These are phyloP conservation scores for Pandemis heparana DNA, from an alignment of 2,888 invertebrate species.

Conservation along the genomic window DNA sequence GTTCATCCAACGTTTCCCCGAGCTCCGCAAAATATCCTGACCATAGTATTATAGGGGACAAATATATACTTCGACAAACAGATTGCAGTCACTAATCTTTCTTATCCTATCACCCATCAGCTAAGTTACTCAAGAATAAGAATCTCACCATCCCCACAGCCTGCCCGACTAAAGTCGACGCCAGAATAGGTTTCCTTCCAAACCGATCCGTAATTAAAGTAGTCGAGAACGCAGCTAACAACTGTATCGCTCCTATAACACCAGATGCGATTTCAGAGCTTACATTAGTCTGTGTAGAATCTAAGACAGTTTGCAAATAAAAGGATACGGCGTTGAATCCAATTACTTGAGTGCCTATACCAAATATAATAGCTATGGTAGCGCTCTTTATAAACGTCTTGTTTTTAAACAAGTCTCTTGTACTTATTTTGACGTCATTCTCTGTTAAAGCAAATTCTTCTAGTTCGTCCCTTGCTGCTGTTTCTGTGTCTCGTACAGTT, in stretches of 20 bases:
- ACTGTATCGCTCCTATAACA: conserved; percentile 51
- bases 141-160: conserved; percentile 59
- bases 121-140: background rate
- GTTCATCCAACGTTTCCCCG: too few species aligned
- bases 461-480: conserved; percentile 43
- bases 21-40: too few species aligned
- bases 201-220: conserved; percentile 54
- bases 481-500: conserved; percentile 41
- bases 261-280: conserved; percentile 51
- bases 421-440: conserved; percentile 40
- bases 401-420: conserved; percentile 47
- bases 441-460: conserved; percentile 41
- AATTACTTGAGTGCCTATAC: conserved; percentile 42
- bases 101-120: too few species aligned
- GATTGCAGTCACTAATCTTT: too few species aligned
- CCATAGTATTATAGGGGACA: too few species aligned
- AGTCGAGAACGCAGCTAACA: conserved; percentile 49
- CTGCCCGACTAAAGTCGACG: conserved; percentile 52
- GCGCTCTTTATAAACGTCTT: conserved; percentile 47
- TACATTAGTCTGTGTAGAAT: conserved; percentile 52
- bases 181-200: conserved; percentile 57
- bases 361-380: conserved; percentile 43
- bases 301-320: conserved; percentile 53
- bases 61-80: too few species aligned
- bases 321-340: conserved; percentile 51